Evolutionary conservation across 2,888 invertebrate genomes (phyloP), one percentile per base, ranked within the genome.

Genomic region (Eristalis tenax): DNA sequence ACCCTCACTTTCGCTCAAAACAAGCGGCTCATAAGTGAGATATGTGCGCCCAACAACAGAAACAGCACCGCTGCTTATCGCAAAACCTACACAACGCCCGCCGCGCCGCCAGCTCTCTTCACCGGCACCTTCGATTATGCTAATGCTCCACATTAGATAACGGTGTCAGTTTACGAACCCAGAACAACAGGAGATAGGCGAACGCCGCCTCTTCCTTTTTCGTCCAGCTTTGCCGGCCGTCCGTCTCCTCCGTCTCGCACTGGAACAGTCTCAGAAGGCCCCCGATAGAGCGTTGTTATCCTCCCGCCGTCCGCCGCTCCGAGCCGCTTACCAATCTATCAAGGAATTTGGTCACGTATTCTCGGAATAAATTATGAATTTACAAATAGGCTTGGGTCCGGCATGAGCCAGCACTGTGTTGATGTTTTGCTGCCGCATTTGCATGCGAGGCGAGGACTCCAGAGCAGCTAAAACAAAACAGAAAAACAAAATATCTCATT

Each of bases 351-450:
- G 79, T 87, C 87, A 87, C 87, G 87, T 76, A 83, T 68, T 71
- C 76, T 83, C 76, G 50, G 87, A 87, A 87, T 87, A 87, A 87
- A 87, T 87, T 87, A 87, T 80, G 87, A 83, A 87, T 83, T 83
- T 87, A 71, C 74, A 83, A 86, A 78, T 71, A 78, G 78, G 78
- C 81, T 69, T 66, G 69, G 73, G 78, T 82, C 86, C 74, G 82
- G 65, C 74, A 65, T 74, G 56, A 23, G 82, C 63, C 77, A 81
- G 64, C 32, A 32, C 32, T 32, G 32, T 32, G 8, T 28, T 28
- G 28, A 2, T 28, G 28, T 28, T 28, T 32, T 32, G 32, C 32
- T 32, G 32, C 8, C 32, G 81, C 38, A 86, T 86, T 78, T 83
- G 75, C 82, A 86, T 86, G 75, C 56, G 82, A 71, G 70, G n/a